Conservation (phyloP, 2,797 vertebrate species). For the Danio tinwini region DNA sequence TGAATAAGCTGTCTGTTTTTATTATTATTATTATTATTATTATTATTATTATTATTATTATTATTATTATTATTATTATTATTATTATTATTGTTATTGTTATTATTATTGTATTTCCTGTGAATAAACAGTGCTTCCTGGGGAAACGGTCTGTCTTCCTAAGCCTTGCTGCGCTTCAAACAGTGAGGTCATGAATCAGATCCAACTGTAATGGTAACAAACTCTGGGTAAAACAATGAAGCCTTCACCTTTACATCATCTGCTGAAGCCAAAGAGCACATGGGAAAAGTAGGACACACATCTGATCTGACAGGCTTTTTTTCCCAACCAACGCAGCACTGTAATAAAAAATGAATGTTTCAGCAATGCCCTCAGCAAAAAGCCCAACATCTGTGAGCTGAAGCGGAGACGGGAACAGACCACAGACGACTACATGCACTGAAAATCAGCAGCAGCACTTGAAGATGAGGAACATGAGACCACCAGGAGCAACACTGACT, state of each 20-base stretch:
- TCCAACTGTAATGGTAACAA: constrained; percentile 16
- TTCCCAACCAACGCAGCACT: constrained; percentile 33
- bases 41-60: neutral
- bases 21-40: neutral
- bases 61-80: neutral
- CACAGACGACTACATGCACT: constrained; percentile 45
- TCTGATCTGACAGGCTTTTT: constrained; percentile 22
- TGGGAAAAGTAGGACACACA: constrained; percentile 46
- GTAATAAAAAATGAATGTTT: constrained; percentile 48
- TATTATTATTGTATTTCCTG: constrained; percentile 1
- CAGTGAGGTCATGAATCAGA: constrained; percentile 43
- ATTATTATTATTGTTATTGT: neutral
- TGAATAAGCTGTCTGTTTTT: neutral
- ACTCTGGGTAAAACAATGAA: constrained; percentile 31
- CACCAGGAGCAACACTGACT: constrained; percentile 58
- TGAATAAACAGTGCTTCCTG: constrained; percentile 8
- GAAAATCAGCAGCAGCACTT: constrained; percentile 49
- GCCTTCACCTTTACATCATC: constrained; percentile 32
- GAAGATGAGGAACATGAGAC: constrained; percentile 49
- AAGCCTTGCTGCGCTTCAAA: neutral
- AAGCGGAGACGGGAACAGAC: constrained; percentile 42
- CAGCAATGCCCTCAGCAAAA: constrained; percentile 59
- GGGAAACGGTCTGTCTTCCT: neutral
- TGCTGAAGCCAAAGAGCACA: constrained; percentile 5
- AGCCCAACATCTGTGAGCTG: constrained; percentile 52